Percentiles rank a stretch among this genome's conserved stretches.
phyloP scores from a whole-genome alignment of 2,113 vertebrate genomes.

The Pelmatolapia mariae region DNA sequence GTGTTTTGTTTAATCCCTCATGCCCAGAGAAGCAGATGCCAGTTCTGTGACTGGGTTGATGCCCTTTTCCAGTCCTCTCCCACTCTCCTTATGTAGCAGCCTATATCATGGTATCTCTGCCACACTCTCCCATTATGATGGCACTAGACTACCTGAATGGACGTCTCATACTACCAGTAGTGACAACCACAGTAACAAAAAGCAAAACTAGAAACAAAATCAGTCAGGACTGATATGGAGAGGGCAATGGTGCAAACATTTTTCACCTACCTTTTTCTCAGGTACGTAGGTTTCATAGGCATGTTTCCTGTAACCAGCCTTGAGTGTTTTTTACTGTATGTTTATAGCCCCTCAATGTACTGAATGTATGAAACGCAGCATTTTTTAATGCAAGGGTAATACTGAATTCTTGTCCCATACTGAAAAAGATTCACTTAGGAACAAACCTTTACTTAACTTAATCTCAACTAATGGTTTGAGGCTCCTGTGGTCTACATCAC shows the following conservation, averaged over 20 bases:
- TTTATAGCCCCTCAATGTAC: background rate
- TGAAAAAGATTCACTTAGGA: background rate
- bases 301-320: background rate
- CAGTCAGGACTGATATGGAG: background rate
- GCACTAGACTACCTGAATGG: background rate
- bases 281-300: background rate
- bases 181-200: background rate
- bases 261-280: background rate
- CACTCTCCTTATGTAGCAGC: background rate
- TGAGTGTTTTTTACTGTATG: accelerated
- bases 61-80: background rate
- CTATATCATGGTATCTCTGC: background rate
- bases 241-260: background rate
- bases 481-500: background rate
- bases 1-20: background rate
- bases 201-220: accelerated
- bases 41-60: background rate
- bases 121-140: background rate
- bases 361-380: background rate
- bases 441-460: background rate
- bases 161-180: background rate
- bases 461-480: background rate
- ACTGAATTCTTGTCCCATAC: background rate
- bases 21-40: background rate
- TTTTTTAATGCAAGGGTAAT: background rate